Evolutionary conservation across 2,888 invertebrate species (phyloP).

Genomic region (Caenorhabditis sp.): DNA sequence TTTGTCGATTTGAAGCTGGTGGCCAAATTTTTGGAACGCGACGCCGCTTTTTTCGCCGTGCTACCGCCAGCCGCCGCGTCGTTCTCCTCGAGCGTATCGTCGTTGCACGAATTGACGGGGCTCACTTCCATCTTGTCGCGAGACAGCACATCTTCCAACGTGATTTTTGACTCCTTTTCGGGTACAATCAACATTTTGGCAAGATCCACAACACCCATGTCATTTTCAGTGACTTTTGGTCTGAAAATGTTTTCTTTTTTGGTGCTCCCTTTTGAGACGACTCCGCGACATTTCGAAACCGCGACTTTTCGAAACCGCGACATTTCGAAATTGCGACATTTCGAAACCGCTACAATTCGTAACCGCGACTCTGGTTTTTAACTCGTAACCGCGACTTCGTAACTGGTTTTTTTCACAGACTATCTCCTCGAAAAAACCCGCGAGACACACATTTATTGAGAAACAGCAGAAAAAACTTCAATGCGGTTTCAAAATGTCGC

Average conservation of each 20-base stretch:
- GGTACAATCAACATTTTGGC: constrained; percentile 16
- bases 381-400: no score
- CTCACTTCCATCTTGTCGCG: constrained; percentile 1
- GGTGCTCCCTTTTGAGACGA: no score
- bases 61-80: not conserved
- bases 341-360: no score
- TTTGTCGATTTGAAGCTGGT: constrained; percentile 5
- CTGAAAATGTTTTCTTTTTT: no score
- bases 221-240: constrained; percentile 23
- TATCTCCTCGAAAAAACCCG: no score
- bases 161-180: constrained; percentile 6
- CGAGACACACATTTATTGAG: not conserved
- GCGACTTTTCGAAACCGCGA: no score
- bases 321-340: no score
- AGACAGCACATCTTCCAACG: constrained; percentile 4
- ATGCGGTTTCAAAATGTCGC: no score
- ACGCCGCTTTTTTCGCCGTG: not conserved
- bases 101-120: not conserved
- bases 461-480: no score
- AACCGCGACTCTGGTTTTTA: no score
- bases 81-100: not conserved
- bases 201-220: constrained; percentile 29
- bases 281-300: no score
- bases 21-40: not conserved
- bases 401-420: no score